Evolutionary conservation across 1,140 invertebrate species (phyloP).

Genomic region (Danaus melanippus): DNA sequence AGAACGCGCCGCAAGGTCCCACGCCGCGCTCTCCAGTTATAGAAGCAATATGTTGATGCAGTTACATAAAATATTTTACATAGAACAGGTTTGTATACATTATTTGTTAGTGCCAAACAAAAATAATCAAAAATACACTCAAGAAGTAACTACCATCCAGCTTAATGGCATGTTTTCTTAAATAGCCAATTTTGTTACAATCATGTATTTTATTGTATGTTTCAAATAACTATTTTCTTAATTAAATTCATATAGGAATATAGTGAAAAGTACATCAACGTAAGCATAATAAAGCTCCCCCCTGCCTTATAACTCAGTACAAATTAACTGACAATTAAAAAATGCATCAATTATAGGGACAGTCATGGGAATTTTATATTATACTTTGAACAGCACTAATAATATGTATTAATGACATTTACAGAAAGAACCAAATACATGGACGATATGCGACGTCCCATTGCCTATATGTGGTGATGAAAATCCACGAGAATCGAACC

Average conservation of each 20-base stretch:
- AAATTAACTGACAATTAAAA: too few relatives aligned
- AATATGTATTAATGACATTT: not conserved
- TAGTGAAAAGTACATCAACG: too few relatives aligned
- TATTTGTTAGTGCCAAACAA: not conserved
- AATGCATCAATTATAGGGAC: too few relatives aligned
- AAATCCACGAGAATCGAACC: slow-evolving; percentile 29
- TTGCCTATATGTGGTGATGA: slow-evolving; percentile 57
- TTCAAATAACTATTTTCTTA: too few relatives aligned
- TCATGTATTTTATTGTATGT: too few relatives aligned
- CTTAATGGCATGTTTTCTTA: not conserved
- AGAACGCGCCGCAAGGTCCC: slow-evolving; percentile 42
- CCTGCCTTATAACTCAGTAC: too few relatives aligned
- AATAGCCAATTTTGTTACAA: not conserved
- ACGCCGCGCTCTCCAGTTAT: slow-evolving; percentile 34
- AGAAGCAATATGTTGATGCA: slow-evolving; percentile 40
- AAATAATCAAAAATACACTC: not conserved
- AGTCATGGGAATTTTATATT: too few relatives aligned
- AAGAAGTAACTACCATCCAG: not conserved
- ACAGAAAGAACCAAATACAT: slow-evolving; percentile 39
- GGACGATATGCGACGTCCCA: slow-evolving; percentile 49
- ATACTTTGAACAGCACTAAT: too few relatives aligned
- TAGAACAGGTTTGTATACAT: slow-evolving; percentile 41
- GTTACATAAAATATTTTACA: slow-evolving; percentile 52
- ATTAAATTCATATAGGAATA: too few relatives aligned
- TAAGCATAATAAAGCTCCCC: too few relatives aligned